A percentile compares a stretch with the other conserved stretches of the same genome.
Conservation (phyloP, 2,797 vertebrate genomes). For the Tapirus indicus region DNA sequence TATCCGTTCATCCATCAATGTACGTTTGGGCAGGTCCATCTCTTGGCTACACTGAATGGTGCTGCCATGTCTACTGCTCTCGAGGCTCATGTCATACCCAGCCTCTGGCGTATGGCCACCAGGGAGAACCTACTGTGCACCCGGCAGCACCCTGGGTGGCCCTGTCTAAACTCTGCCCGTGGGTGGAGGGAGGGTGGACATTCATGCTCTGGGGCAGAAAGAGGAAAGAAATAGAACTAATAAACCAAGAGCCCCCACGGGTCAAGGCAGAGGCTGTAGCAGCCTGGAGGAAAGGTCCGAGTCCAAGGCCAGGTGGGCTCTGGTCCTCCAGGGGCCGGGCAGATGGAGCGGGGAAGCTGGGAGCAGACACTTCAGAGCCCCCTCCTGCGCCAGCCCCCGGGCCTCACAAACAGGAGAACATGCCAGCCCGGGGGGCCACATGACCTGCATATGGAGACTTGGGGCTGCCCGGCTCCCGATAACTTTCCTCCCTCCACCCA, state of each 20-base stretch:
- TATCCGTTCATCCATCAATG: not conserved
- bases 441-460: not conserved
- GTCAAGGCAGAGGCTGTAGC: not conserved
- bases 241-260: rapidly evolving
- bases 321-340: rapidly evolving
- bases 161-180: not conserved
- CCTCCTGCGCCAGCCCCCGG: no score
- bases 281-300: rapidly evolving
- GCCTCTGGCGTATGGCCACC: rapidly evolving
- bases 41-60: not conserved
- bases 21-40: not conserved
- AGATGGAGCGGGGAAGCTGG: rapidly evolving
- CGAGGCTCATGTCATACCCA: not conserved
- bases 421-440: rapidly evolving
- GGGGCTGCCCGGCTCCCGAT: rapidly evolving
- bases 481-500: rapidly evolving
- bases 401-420: no score
- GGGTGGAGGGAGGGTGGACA: rapidly evolving
- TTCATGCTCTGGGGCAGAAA: rapidly evolving
- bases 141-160: rapidly evolving
- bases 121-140: not conserved
- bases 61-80: not conserved
- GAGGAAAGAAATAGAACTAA: rapidly evolving
- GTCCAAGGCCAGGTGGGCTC: not conserved
- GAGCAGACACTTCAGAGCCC: no score